A percentile compares a stretch with the other conserved stretches of the same genome.
phyloP scores from a whole-genome alignment of 1,140 invertebrate species.

The Pseudomyrmex concolor region DNA sequence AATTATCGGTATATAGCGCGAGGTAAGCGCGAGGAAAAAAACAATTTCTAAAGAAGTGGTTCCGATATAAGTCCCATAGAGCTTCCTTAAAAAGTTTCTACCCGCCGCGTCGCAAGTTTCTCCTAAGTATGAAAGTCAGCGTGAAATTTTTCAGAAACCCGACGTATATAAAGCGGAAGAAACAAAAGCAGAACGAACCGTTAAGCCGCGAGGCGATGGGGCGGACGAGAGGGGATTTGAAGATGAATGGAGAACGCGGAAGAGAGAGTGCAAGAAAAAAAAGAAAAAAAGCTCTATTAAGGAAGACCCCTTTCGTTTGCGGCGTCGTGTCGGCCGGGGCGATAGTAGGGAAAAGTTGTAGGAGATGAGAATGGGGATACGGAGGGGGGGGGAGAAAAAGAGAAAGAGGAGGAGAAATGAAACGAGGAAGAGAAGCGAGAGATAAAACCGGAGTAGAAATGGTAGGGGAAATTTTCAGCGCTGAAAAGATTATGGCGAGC shows the following conservation, averaged over 20 bases:
- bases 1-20: conserved; percentile 37
- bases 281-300: conserved; percentile 56
- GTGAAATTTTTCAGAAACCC: conserved; percentile 56
- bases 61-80: conserved; percentile 31
- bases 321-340: conserved; percentile 8
- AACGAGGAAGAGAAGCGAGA: not conserved
- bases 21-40: conserved; percentile 26
- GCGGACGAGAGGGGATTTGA: conserved; percentile 35
- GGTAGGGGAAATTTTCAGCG: conserved; percentile 54
- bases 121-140: conserved; percentile 53
- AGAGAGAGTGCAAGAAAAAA: conserved; percentile 52
- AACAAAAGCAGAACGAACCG: conserved; percentile 65
- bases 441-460: not conserved
- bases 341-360: conserved; percentile 12
- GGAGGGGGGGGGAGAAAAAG: not conserved
- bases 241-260: conserved; percentile 59
- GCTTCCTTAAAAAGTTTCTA: conserved; percentile 40
- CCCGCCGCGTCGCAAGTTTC: conserved; percentile 44
- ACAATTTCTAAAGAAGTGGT: conserved; percentile 1
- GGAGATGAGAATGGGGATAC: not conserved
- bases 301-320: conserved; percentile 48
- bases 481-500: conserved; percentile 69
- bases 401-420: not conserved
- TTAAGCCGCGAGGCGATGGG: conserved; percentile 53
- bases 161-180: conserved; percentile 51